Conservation (phyloP, 1,140 invertebrate genomes). For the Oreohelix idahoensis region DNA sequence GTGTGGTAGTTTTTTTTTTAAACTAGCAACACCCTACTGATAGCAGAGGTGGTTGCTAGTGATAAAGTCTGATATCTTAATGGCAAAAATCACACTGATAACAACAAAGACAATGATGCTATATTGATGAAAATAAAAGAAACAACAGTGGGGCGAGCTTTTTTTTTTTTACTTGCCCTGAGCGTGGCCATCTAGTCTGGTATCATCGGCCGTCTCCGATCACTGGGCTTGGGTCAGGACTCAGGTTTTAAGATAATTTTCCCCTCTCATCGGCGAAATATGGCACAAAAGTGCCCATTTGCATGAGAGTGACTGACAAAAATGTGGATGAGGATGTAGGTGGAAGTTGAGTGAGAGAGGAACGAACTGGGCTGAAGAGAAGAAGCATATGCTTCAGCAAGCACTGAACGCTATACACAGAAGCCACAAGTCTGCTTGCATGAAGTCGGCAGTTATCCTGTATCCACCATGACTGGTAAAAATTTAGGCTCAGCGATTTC, state of each 20-base stretch:
- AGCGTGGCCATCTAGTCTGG: neutral
- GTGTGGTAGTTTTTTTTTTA: neutral
- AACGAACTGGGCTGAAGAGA: constrained; percentile 7
- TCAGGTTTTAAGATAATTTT: neutral
- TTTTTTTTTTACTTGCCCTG: neutral
- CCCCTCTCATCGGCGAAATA: neutral
- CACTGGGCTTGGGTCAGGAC: constrained; percentile 4
- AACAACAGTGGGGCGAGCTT: neutral
- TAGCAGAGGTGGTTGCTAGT: neutral
- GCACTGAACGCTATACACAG: neutral
- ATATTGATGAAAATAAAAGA: neutral
- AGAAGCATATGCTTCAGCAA: neutral
- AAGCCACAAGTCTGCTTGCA: constrained; percentile 14
- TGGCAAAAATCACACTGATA: neutral
- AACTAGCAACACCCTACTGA: neutral
- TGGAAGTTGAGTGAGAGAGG: constrained; percentile 2
- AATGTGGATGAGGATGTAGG: neutral
- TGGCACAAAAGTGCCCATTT: neutral
- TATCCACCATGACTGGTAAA: neutral
- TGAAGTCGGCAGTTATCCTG: neutral
- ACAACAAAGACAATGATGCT: neutral
- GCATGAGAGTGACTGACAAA: neutral
- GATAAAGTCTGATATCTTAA: neutral
- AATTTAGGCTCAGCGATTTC: neutral
- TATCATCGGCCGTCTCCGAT: neutral